Evolutionary conservation across 2,113 vertebrate species (phyloP).

Genomic region (Coptodon rendalli): DNA sequence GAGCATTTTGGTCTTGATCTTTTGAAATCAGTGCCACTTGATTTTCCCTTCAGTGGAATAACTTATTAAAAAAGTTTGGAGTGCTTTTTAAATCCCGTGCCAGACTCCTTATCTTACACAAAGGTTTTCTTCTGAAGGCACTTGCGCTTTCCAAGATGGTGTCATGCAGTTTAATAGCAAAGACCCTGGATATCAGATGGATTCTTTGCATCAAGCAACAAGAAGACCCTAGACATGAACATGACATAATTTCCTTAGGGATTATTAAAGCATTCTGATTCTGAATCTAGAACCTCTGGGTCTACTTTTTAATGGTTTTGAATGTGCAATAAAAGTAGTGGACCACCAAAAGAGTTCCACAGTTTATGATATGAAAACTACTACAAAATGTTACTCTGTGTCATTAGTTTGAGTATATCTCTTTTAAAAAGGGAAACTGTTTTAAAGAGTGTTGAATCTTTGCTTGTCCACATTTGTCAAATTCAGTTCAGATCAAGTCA

Average conservation of each 20-base stretch:
- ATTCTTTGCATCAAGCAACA: background rate
- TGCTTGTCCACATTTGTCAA: background rate
- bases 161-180: background rate
- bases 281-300: background rate
- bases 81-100: background rate
- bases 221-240: background rate
- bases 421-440: background rate
- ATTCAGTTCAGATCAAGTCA: background rate
- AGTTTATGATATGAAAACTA: background rate
- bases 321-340: background rate
- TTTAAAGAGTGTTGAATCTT: background rate
- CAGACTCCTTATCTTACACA: background rate
- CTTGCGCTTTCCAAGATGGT: background rate
- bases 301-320: background rate
- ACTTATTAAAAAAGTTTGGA: background rate
- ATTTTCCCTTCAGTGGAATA: background rate
- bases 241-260: background rate
- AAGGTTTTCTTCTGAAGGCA: background rate
- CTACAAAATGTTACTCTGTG: background rate
- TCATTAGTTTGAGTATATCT: background rate
- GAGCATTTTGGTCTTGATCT: background rate
- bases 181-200: background rate
- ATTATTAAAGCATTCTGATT: background rate
- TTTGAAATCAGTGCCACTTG: background rate
- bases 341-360: background rate